These are phyloP conservation scores for Alcedo quadribrachys DNA, from an alignment of 2,797 vertebrate genomes.

Conservation along the genomic window DNA sequence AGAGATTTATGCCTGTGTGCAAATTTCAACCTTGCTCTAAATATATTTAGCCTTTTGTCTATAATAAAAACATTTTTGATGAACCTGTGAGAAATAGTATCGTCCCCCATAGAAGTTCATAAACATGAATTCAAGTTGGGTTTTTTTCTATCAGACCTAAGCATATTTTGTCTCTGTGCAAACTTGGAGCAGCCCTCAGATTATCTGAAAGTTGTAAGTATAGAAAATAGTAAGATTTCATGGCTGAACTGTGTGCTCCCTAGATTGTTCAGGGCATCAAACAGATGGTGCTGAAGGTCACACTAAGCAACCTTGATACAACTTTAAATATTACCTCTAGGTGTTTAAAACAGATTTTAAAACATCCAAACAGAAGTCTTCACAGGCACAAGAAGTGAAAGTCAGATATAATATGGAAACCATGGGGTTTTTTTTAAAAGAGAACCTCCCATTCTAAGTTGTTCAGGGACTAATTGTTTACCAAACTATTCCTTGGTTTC, in stretches of 20 bases:
- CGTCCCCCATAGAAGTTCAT: rapidly evolving
- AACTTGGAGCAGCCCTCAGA: neutral
- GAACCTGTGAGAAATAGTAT: neutral
- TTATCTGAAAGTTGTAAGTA: neutral
- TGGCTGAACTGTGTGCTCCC: neutral
- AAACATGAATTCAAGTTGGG: neutral
- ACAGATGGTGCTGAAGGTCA: neutral
- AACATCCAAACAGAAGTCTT: neutral
- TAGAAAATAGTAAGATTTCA: neutral
- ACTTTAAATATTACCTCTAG: neutral
- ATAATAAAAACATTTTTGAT: neutral
- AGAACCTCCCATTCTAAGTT: neutral
- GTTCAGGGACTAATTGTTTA: neutral
- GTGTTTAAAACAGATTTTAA: neutral
- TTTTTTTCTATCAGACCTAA: neutral
- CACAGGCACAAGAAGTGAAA: neutral
- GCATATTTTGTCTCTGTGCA: neutral
- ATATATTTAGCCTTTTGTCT: neutral
- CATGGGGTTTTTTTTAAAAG: neutral
- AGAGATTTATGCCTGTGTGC: neutral
- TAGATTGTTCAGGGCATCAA: neutral
- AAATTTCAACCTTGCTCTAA: neutral
- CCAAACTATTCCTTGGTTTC: neutral
- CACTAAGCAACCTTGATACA: neutral
- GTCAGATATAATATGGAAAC: neutral